phyloP scores from a whole-genome alignment of 2,797 vertebrate species.

The Coranthus polyacanthus region DNA sequence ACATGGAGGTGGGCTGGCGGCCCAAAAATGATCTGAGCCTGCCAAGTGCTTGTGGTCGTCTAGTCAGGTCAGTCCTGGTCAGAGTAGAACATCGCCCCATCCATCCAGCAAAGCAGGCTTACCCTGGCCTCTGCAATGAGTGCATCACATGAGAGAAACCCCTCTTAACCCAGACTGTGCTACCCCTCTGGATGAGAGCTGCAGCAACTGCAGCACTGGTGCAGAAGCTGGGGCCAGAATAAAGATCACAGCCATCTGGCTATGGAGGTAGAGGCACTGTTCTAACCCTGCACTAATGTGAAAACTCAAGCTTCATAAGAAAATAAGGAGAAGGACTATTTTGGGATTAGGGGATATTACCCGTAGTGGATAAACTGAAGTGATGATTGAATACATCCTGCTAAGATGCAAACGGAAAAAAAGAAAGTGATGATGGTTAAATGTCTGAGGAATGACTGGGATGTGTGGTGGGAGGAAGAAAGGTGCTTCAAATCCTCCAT shows the following conservation, averaged over 20 bases:
- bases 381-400: conserved; percentile 45
- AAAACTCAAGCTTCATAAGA: conserved; percentile 49
- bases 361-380: conserved; percentile 35
- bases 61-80: conserved; percentile 76
- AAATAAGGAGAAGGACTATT: conserved; percentile 34
- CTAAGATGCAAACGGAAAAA: conserved; percentile 29
- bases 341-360: conserved; percentile 31
- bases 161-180: conserved; percentile 46
- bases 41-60: conserved; percentile 84
- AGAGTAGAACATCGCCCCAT: conserved; percentile 60
- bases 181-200: conserved; percentile 42
- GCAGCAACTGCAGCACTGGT: conserved; percentile 30
- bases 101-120: conserved; percentile 57
- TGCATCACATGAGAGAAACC: conserved; percentile 57
- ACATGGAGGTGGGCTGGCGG: conserved; percentile 74
- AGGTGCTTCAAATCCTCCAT: conserved; percentile 6
- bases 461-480: conserved; percentile 7
- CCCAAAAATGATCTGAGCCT: conserved; percentile 66
- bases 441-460: conserved; percentile 14
- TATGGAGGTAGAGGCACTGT: conserved; percentile 44
- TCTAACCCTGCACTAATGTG: conserved; percentile 47
- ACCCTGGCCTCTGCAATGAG: conserved; percentile 50
- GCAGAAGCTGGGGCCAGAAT: conserved; percentile 50
- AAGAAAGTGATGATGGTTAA: conserved; percentile 21
- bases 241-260: conserved; percentile 57